Evolutionary conservation across 2,797 vertebrate species (phyloP).

Genomic region (Coregonus suidteri): DNA sequence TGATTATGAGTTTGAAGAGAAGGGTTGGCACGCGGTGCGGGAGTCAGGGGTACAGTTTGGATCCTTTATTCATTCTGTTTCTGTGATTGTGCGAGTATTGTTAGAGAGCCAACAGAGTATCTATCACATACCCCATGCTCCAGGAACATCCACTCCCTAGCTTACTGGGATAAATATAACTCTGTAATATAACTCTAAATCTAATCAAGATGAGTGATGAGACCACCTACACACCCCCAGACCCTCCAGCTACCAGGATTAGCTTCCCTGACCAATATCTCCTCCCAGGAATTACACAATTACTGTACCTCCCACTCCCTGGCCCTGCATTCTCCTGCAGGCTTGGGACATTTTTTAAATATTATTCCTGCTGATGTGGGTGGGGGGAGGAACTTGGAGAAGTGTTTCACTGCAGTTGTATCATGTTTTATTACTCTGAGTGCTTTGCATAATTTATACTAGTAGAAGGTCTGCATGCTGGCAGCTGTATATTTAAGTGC

Average conservation of each 20-base stretch:
- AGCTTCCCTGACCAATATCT: slow-evolving; percentile 13
- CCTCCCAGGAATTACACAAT: slow-evolving; percentile 20
- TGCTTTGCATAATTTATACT: slow-evolving; percentile 40
- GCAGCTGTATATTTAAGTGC: slow-evolving; percentile 29
- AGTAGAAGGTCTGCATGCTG: slow-evolving; percentile 33
- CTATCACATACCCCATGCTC: not conserved
- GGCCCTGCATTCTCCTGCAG: slow-evolving; percentile 5
- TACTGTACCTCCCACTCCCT: not conserved
- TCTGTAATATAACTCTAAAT: not conserved
- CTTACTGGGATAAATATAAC: slow-evolving; percentile 11
- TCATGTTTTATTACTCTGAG: slow-evolving; percentile 41
- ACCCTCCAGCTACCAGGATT: slow-evolving; percentile 29
- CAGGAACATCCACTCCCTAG: not conserved
- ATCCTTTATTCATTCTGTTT: not conserved
- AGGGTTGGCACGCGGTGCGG: not conserved
- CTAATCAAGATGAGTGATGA: slow-evolving; percentile 2
- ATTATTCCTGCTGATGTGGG: slow-evolving; percentile 24
- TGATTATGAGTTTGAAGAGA: not conserved
- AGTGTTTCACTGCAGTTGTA: slow-evolving; percentile 8
- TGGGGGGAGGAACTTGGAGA: not conserved
- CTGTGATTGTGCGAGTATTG: not conserved
- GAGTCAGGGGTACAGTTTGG: not conserved
- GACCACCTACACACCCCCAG: slow-evolving; percentile 16
- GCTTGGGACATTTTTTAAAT: not conserved
- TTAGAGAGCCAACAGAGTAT: slow-evolving; percentile 3